phyloP scores from a whole-genome alignment of 2,113 vertebrate genomes.

The Pseudopodoces humilis region DNA sequence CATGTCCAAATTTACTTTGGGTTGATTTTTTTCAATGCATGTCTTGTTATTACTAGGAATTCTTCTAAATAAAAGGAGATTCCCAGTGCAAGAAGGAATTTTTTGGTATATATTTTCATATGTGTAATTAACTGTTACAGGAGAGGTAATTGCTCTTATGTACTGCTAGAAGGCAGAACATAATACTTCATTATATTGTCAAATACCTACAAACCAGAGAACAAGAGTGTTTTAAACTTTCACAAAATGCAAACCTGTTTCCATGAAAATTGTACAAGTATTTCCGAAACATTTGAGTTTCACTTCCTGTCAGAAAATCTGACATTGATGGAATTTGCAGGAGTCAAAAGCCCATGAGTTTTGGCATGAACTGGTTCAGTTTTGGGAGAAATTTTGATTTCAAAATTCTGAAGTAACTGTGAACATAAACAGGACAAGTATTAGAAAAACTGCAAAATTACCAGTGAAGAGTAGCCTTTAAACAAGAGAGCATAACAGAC shows the following conservation, averaged over 20 bases:
- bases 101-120: background rate
- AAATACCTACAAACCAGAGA: background rate
- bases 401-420: constrained; percentile 89
- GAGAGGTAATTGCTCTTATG: background rate
- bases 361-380: constrained; percentile 79
- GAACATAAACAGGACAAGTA: background rate
- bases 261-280: background rate
- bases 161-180: background rate
- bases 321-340: constrained; percentile 78
- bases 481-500: background rate
- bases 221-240: background rate
- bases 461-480: background rate
- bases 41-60: background rate
- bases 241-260: background rate
- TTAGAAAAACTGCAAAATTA: background rate
- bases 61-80: background rate
- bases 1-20: background rate
- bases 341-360: constrained; percentile 87
- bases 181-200: background rate
- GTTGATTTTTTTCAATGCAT: background rate
- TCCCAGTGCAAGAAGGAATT: background rate
- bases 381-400: constrained; percentile 77
- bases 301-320: constrained; percentile 80
- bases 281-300: background rate
- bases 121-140: background rate